Evolutionary conservation across 1,140 invertebrate species (phyloP).

Genomic region (Alviniconcha marisindica): DNA sequence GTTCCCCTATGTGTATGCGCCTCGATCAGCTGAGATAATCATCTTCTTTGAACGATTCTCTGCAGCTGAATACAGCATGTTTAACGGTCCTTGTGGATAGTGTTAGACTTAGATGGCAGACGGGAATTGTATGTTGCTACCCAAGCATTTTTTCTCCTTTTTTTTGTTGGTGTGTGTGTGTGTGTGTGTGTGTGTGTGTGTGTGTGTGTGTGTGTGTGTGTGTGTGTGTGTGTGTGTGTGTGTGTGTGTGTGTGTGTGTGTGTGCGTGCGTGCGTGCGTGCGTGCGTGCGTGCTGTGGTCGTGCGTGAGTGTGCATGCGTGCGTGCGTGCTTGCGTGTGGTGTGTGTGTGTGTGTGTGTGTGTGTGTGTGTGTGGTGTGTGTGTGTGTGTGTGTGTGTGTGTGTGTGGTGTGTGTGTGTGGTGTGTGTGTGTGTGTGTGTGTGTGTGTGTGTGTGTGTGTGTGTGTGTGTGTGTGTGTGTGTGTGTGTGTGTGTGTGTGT

Average conservation of each 20-base stretch:
- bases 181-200: constrained; percentile 29
- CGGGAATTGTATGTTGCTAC: no score
- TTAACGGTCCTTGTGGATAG: no score
- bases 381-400: constrained; percentile 17
- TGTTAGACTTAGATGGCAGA: no score
- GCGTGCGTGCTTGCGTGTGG: neutral
- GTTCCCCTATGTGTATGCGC: no score
- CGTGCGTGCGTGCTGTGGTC: neutral
- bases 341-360: neutral
- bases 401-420: neutral
- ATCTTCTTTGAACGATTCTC: no score
- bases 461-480: no score
- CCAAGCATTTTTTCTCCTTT: no score
- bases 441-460: no score
- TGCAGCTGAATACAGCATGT: no score
- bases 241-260: constrained; percentile 4
- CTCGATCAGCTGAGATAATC: no score
- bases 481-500: no score
- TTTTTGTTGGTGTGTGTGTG: constrained; percentile 21
- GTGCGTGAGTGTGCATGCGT: neutral
- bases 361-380: constrained; percentile 6
- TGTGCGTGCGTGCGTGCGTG: neutral
- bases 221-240: neutral
- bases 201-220: constrained; percentile 1
- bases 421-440: no score